Conservation (phyloP, 1,140 invertebrate species). For the Ceratina japonica region DNA sequence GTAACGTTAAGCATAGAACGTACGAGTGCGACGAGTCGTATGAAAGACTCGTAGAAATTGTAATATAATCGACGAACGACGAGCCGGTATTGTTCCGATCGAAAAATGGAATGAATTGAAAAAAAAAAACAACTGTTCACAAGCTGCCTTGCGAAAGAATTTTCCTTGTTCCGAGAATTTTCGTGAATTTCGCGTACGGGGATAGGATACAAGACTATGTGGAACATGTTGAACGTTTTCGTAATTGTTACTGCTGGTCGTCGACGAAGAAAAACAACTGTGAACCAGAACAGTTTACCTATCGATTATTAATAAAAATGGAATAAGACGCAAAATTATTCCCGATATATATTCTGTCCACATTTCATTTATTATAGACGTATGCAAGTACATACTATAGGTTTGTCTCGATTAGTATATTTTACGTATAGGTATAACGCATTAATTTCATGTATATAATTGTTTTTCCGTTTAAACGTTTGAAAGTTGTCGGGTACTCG, state of each 20-base stretch:
- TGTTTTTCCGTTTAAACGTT: too few relatives aligned
- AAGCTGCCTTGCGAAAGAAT: constrained; percentile 70
- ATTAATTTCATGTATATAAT: constrained; percentile 18
- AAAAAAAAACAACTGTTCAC: constrained; percentile 65
- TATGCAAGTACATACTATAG: background rate
- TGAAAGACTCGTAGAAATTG: constrained; percentile 46
- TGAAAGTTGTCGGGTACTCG: too few relatives aligned
- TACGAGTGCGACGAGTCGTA: background rate
- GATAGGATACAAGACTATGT: constrained; percentile 30
- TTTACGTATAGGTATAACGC: constrained; percentile 11
- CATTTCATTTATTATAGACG: constrained; percentile 24
- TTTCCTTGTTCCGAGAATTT: constrained; percentile 48
- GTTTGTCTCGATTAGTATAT: constrained; percentile 24
- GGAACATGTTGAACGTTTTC: constrained; percentile 47
- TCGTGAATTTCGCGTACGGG: constrained; percentile 29
- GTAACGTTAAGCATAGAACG: background rate
- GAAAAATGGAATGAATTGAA: constrained; percentile 17
- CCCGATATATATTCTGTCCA: constrained; percentile 22
- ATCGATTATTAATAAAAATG: constrained; percentile 69
- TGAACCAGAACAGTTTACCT: constrained; percentile 65
- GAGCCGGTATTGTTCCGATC: constrained; percentile 47
- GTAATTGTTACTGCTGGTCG: constrained; percentile 44
- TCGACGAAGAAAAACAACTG: constrained; percentile 24
- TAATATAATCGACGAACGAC: constrained; percentile 22
- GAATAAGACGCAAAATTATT: constrained; percentile 51